phyloP scores from a whole-genome alignment of 2,888 invertebrate genomes.

The Chelonus formosanus region DNA sequence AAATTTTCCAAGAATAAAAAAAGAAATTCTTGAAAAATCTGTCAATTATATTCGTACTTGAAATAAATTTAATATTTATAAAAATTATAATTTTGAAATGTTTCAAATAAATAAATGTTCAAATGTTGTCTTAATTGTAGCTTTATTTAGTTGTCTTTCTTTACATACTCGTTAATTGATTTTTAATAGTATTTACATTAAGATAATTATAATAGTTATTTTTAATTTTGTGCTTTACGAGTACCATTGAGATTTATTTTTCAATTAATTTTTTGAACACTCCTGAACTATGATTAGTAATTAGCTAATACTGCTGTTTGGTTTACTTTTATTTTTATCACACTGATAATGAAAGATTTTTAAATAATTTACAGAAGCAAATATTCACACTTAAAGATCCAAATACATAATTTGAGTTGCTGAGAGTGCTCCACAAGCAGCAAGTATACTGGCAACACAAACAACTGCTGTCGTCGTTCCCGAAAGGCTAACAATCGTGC shows the following conservation, averaged over 20 bases:
- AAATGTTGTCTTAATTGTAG: no score
- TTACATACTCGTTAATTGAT: no score
- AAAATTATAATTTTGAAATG: conserved; percentile 8
- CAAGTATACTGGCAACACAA: conserved; percentile 82
- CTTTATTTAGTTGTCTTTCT: no score
- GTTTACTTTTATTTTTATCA: not conserved
- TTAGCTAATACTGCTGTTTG: not conserved
- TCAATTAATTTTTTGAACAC: no score
- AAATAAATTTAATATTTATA: conserved; percentile 34
- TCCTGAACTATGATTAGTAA: no score
- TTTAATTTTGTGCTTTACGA: no score
- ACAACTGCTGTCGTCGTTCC: conserved; percentile 92
- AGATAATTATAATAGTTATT: no score
- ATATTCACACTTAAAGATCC: conserved; percentile 72
- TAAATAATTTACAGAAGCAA: no score
- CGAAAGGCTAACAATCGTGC: conserved; percentile 79
- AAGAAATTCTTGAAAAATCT: conserved; percentile 93
- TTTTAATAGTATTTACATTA: no score
- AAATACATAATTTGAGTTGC: conserved; percentile 91
- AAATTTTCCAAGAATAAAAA: conserved; percentile 89
- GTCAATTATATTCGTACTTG: conserved; percentile 78
- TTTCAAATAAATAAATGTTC: not conserved
- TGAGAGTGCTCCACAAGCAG: conserved; percentile 83
- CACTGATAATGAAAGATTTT: no score
- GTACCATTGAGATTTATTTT: no score